Evolutionary conservation across 2,797 vertebrate genomes (phyloP), one percentile per base, ranked within the genome.

Genomic region (Triplophysa bombifrons): DNA sequence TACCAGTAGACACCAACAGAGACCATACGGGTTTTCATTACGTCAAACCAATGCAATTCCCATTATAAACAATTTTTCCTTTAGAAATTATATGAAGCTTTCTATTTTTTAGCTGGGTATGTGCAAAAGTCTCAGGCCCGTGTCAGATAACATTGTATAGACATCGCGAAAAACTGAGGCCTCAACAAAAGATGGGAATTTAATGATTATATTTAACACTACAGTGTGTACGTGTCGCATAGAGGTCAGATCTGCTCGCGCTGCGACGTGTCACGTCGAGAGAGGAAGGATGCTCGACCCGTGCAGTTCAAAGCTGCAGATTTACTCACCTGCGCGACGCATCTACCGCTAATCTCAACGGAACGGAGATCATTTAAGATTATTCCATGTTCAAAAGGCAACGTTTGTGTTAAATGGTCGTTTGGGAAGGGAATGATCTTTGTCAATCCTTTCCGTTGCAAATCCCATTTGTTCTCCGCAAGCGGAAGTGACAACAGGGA

Each of bases 401-500:
- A 65, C 19, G 1, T 48, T 12, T 38, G 6, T 55, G 20, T 55
- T 56, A 44, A 80, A 65, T 12, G 48, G 16, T 25, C 19, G 66
- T 61, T 27, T 53, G 63, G 41, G 30, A 58, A 69, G 67, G 65
- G 27, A 69, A 80, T 83, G 56, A 72, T 84, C 67, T 68, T 55
- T 27, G 53, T 58, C 78, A 55, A 71, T 73, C 74, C 67, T 34
- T 55, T 55, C 22, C 55, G 51, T 70, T 50, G 51, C 67, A 76
- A 82, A 81, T 74, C 82, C 78, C 56, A 51, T 72, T 61, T 16
- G 44, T 14, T 71, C 38, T 65, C 63, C 76, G 67, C 34, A 55
- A 67, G 13, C 78, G 85, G 85, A 86, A 84, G 74, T 86, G 85
- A 86, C 85, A 83, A 81, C 65, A 64, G 16, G 4, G 20, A 25